Conservation (phyloP, 2,888 invertebrate genomes). For the Ichneumon xanthorius region DNA sequence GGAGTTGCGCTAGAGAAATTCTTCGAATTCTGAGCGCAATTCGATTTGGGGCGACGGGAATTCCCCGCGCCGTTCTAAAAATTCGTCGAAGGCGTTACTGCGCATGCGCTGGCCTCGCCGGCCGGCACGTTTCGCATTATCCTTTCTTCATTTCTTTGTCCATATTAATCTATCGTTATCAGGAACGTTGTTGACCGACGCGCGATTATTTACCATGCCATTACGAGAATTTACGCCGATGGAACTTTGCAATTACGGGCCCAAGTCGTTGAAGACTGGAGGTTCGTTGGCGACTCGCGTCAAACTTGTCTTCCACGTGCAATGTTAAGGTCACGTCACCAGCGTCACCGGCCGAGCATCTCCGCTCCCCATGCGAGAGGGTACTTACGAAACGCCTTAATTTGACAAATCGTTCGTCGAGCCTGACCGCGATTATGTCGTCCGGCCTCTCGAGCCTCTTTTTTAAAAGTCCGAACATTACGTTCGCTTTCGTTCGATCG, state of each 20-base stretch:
- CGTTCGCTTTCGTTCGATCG: neutral
- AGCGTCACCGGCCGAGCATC: conserved; percentile 10
- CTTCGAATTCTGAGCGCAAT: neutral
- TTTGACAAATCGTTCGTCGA: conserved; percentile 69
- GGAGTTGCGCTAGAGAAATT: neutral
- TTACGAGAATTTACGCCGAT: neutral
- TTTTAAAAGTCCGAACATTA: neutral
- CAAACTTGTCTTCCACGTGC: conserved; percentile 5
- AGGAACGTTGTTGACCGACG: neutral
- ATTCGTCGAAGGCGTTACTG: conserved; percentile 11
- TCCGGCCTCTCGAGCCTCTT: neutral
- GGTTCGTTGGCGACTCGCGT: neutral
- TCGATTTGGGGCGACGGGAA: neutral
- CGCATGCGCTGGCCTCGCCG: conserved; percentile 15
- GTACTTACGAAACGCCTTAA: conserved; percentile 75
- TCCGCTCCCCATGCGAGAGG: conserved; percentile 32
- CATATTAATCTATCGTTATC: no score
- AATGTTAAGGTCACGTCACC: conserved; percentile 49
- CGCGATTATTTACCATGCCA: neutral
- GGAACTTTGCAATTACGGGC: neutral
- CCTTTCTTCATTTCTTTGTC: neutral
- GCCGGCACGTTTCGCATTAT: neutral
- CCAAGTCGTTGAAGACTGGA: neutral
- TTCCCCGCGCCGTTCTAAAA: neutral
- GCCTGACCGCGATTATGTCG: conserved; percentile 9